These are phyloP conservation scores for Caenorhabditis plicata DNA, from an alignment of 2,888 invertebrate genomes.

Conservation along the genomic window DNA sequence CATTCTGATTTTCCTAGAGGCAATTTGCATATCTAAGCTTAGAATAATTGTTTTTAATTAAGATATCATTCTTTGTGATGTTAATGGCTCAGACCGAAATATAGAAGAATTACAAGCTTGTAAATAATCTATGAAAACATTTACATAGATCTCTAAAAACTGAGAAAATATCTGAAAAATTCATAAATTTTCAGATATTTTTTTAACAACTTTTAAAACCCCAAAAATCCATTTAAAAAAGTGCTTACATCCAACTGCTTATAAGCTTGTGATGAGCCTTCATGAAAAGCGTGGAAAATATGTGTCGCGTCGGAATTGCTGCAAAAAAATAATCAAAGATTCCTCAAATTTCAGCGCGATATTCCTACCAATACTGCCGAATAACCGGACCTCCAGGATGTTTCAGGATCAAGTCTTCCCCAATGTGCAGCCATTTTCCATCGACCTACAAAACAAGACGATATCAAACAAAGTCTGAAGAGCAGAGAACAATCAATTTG, in stretches of 20 bases:
- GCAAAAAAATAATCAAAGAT: conserved; percentile 19
- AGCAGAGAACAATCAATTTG: too few relatives aligned
- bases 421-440: conserved; percentile 57
- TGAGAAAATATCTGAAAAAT: too few relatives aligned
- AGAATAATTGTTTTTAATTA: too few relatives aligned
- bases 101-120: too few relatives aligned
- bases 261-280: conserved; percentile 56
- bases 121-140: too few relatives aligned
- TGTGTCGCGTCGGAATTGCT: conserved; percentile 62
- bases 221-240: too few relatives aligned
- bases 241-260: conserved; percentile 55
- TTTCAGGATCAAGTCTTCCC: conserved; percentile 52
- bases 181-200: not conserved
- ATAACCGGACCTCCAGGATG: conserved; percentile 63
- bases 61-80: too few relatives aligned
- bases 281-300: conserved; percentile 64
- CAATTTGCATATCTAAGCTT: too few relatives aligned
- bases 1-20: too few relatives aligned
- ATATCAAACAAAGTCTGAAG: conserved; percentile 3
- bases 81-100: too few relatives aligned
- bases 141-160: too few relatives aligned
- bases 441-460: conserved; percentile 42
- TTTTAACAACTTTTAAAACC: not conserved
- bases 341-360: not conserved
- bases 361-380: conserved; percentile 52